Percentiles rank a stretch among this genome's conserved stretches.
These are phyloP conservation scores for Drosophila pruinosa DNA, from an alignment of 1,140 invertebrate species.

Conservation along the genomic window DNA sequence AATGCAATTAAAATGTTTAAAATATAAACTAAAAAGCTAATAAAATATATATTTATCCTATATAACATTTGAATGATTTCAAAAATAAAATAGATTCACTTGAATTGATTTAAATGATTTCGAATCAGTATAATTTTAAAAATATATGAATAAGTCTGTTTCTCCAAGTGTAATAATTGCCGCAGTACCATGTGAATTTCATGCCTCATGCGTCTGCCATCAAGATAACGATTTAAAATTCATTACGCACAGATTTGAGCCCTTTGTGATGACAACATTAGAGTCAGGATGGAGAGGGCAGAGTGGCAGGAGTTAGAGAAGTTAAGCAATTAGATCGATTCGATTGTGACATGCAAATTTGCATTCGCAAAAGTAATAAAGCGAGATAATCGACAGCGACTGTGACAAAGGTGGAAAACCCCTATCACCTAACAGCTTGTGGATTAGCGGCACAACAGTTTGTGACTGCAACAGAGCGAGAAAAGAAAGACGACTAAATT, in stretches of 20 bases:
- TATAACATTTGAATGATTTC: too few species aligned
- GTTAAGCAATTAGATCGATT: neutral
- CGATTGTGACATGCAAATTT: conserved; percentile 35
- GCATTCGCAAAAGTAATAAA: neutral
- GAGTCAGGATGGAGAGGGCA: neutral
- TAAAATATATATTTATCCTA: too few species aligned
- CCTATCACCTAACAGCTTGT: neutral
- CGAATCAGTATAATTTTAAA: too few species aligned
- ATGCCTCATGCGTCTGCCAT: conserved; percentile 52
- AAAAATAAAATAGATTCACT: too few species aligned
- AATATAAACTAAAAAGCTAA: too few species aligned
- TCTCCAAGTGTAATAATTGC: conserved; percentile 6
- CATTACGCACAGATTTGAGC: conserved; percentile 45
- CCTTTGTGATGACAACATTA: conserved; percentile 3
- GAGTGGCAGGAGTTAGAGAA: neutral
- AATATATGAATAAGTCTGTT: neutral
- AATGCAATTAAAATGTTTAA: too few species aligned
- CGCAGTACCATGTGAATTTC: conserved; percentile 42
- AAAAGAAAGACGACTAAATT: conserved; percentile 14
- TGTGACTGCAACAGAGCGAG: conserved; percentile 26
- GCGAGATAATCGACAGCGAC: neutral
- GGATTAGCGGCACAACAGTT: conserved; percentile 7
- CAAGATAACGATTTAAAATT: conserved; percentile 60
- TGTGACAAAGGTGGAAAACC: neutral
- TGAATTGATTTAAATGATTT: too few species aligned